These are phyloP conservation scores for Rhadina sibilatrix DNA, from an alignment of 2,113 vertebrate genomes.

Conservation along the genomic window DNA sequence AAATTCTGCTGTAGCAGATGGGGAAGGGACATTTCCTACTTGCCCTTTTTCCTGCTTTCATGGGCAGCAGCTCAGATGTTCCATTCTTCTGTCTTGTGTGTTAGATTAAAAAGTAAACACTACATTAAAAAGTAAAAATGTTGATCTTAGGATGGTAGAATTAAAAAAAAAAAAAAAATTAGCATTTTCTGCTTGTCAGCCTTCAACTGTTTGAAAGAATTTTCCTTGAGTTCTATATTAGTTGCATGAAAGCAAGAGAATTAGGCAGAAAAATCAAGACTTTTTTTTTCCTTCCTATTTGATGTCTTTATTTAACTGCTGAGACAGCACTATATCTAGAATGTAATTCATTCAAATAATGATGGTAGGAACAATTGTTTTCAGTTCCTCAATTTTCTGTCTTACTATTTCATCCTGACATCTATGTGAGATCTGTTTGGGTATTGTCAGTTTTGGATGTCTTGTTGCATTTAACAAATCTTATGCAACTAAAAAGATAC, in stretches of 20 bases:
- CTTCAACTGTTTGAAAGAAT: not conserved
- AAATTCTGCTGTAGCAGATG: not conserved
- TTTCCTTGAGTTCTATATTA: not conserved
- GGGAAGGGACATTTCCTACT: not conserved
- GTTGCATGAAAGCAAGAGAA: not conserved
- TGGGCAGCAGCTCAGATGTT: not conserved
- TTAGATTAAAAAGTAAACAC: not conserved
- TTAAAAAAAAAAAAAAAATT: not conserved
- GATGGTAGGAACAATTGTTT: not conserved
- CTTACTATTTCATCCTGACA: not conserved
- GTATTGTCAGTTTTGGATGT: not conserved
- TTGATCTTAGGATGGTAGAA: not conserved
- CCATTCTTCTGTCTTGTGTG: not conserved
- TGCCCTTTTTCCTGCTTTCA: not conserved
- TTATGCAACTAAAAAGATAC: not conserved
- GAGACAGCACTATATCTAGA: not conserved
- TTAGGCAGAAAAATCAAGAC: not conserved
- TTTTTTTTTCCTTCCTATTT: not conserved
- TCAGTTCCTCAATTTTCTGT: not conserved
- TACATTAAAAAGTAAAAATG: not conserved
- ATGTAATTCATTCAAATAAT: not conserved
- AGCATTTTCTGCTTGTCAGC: not conserved
- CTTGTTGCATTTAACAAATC: not conserved
- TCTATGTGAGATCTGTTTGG: not conserved
- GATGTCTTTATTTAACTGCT: not conserved